A percentile compares a stretch with the other conserved stretches of the same genome.
These are phyloP conservation scores for Andricus grossulariae DNA, from an alignment of 1,140 invertebrate species.

Conservation along the genomic window DNA sequence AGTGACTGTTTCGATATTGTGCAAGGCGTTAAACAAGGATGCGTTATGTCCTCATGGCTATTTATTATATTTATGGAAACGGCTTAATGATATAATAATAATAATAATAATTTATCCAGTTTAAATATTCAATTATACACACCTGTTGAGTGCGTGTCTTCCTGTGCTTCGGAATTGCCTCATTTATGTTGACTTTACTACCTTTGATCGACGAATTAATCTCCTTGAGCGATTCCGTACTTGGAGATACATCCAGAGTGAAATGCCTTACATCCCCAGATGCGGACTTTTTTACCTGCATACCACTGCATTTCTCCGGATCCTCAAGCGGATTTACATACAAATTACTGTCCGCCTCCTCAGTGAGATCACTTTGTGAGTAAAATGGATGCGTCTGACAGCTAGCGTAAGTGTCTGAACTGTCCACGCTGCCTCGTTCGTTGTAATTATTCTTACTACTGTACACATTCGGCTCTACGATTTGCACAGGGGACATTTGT, in stretches of 20 bases:
- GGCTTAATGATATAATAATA: no score
- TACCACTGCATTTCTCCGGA: slow-evolving; percentile 65
- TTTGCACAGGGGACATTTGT: slow-evolving; percentile 40
- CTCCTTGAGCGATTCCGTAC: slow-evolving; percentile 68
- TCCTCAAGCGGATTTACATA: slow-evolving; percentile 94
- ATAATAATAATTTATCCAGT: no score
- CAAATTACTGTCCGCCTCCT: slow-evolving; percentile 87
- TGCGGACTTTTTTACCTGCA: slow-evolving; percentile 85
- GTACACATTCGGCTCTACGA: slow-evolving; percentile 47
- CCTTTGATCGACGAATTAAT: slow-evolving; percentile 59
- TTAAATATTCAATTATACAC: slow-evolving; percentile 33
- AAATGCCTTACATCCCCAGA: slow-evolving; percentile 83
- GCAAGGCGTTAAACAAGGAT: no score
- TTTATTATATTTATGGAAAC: no score
- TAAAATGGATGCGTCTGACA: slow-evolving; percentile 96
- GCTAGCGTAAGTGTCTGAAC: slow-evolving; percentile 95
- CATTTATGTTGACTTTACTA: slow-evolving; percentile 81
- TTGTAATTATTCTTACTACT: slow-evolving; percentile 75
- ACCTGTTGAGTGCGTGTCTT: slow-evolving; percentile 92
- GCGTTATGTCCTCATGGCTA: no score
- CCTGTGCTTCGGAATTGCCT: slow-evolving; percentile 86
- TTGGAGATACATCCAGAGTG: slow-evolving; percentile 61
- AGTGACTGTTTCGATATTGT: no score
- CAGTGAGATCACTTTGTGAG: slow-evolving; percentile 87
- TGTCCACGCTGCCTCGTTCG: slow-evolving; percentile 86